A percentile compares a stretch with the other conserved stretches of the same genome.
These are phyloP conservation scores for Leucophenga montana DNA, from an alignment of 2,888 invertebrate genomes.

Conservation along the genomic window DNA sequence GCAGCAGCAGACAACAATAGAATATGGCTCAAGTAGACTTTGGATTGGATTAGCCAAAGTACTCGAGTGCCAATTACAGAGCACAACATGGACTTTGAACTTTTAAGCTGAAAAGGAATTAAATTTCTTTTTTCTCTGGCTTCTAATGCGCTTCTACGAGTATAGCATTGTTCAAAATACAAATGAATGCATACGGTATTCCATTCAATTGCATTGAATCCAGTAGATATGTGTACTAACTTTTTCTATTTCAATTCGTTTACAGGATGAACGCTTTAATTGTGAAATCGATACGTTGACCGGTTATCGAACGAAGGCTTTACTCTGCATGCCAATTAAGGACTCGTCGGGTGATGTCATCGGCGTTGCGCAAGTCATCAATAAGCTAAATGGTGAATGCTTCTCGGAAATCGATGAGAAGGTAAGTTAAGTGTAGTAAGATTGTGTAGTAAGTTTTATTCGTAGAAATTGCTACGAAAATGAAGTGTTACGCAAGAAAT, in stretches of 20 bases:
- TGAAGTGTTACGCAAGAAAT: too few relatives aligned
- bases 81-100: conserved; percentile 12
- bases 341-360: conserved; percentile 95
- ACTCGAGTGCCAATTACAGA: too few relatives aligned
- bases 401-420: conserved; percentile 90
- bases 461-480: too few relatives aligned
- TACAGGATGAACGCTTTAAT: conserved; percentile 89
- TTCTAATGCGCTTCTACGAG: neutral
- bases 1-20: too few relatives aligned
- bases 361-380: conserved; percentile 97
- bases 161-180: too few relatives aligned
- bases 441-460: too few relatives aligned
- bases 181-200: too few relatives aligned
- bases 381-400: conserved; percentile 88
- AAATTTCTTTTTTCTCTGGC: conserved; percentile 12
- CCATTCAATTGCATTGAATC: conserved; percentile 36
- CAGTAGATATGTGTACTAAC: neutral
- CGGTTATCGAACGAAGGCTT: conserved; percentile 92
- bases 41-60: too few relatives aligned
- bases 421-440: conserved; percentile 61
- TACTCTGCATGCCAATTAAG: conserved; percentile 96
- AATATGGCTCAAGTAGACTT: too few relatives aligned
- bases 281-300: conserved; percentile 94
- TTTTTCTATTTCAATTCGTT: conserved; percentile 31
- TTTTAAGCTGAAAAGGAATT: neutral